Evolutionary conservation across 2,113 vertebrate genomes (phyloP), one percentile per base, ranked within the genome.

Genomic region (Oenanthe melanoleuca): DNA sequence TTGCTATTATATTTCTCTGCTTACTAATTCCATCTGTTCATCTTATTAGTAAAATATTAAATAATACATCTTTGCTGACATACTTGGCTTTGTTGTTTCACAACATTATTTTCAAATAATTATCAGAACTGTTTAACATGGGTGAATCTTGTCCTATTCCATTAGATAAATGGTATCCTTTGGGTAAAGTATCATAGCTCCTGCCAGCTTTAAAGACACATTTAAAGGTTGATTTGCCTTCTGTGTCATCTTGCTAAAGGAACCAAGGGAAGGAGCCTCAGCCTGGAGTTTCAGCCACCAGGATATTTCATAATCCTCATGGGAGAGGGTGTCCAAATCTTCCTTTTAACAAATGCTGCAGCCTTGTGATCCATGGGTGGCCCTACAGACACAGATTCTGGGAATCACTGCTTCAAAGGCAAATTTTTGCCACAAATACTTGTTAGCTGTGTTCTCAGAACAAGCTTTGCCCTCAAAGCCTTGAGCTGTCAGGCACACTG

Each of bases 301-400:
- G 26, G 11, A 9, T 20, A 55, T 14, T 6, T 1, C 55, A 49
- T 5, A 18, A 50, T 17, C 18, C 0, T 40, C 3, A 1, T 37
- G 17, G 23, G 22, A 60, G n/a, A 53, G 37, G 22, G 15, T 2
- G 0, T 50, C 33, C 6, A 53, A 21, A 22, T 23, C 42, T 71
- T 77, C 59, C 12, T 28, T 50, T 53, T 40, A 49, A 69, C 15
- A 44, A 15, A 63, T 15, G 12, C 20, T 9, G 10, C 5, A 11
- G 7, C 47, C 67, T 34, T n/a, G 8, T 20, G 14, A 33, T 56
- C 61, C 52, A 18, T 0, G 1, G 21, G 9, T 34, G 37, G 26
- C 33, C 40, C n/a, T 57, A 5, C 33, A 42, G 49, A 37, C 24
- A 20, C 42, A 40, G 44, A 45, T 45, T 45, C 44, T 47, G 45